Conservation (phyloP, 2,888 invertebrate genomes). For the Chouioia cunea region DNA sequence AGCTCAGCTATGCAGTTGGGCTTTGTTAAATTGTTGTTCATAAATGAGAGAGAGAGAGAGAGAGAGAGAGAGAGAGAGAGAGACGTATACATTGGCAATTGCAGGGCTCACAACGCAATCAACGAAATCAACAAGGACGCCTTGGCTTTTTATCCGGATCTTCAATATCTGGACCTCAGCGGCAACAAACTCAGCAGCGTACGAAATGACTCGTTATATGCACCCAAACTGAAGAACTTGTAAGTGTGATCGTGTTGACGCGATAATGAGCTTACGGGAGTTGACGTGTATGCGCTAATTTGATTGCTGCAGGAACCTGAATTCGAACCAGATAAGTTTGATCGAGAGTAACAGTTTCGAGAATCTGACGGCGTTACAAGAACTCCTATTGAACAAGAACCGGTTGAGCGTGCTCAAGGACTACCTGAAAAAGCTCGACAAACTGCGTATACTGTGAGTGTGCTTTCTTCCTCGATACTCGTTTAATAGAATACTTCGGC, state of each 20-base stretch:
- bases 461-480: too few relatives aligned
- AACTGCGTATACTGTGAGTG: conserved; percentile 80
- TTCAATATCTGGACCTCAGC: conserved; percentile 75
- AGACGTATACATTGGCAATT: background rate
- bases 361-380: conserved; percentile 78
- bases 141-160: conserved; percentile 70
- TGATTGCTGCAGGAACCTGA: conserved; percentile 73
- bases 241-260: conserved; percentile 61
- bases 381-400: conserved; percentile 86
- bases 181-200: conserved; percentile 75
- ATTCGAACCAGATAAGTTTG: conserved; percentile 79
- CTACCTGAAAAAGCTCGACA: conserved; percentile 78
- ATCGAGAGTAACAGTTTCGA: conserved; percentile 81
- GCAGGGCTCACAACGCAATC: conserved; percentile 71
- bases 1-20: too few relatives aligned
- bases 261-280: background rate
- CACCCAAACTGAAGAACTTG: conserved; percentile 71
- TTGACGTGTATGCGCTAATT: background rate
- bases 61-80: too few relatives aligned
- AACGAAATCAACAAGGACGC: conserved; percentile 67
- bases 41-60: too few relatives aligned
- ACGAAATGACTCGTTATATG: conserved; percentile 73
- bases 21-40: too few relatives aligned
- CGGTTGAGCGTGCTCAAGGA: conserved; percentile 78
- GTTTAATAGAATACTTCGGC: too few relatives aligned